Conservation (phyloP, 64 coral and sea anemone genomes). For the Stichodactyla mertensii region DNA sequence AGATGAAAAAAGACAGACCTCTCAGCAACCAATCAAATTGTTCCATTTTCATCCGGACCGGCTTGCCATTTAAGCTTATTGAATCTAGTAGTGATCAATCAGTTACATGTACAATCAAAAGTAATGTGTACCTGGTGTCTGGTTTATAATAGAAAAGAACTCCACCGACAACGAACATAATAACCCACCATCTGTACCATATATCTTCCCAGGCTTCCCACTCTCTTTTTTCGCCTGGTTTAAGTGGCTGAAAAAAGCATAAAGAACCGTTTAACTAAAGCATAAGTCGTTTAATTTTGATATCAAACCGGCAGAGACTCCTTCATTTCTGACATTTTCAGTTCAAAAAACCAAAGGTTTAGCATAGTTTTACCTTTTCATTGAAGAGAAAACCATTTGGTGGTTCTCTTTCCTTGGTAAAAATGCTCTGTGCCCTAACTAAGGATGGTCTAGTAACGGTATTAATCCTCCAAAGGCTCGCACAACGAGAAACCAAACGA, state of each 20-base stretch:
- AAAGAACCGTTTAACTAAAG: background rate
- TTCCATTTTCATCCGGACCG: no score
- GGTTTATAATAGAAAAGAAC: slow-evolving; percentile 85
- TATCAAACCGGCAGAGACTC: background rate
- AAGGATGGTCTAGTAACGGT: background rate
- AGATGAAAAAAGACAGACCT: no score
- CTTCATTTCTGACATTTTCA: background rate
- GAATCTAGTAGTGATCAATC: background rate
- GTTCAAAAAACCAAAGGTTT: background rate
- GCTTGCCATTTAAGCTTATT: background rate
- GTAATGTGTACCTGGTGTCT: slow-evolving; percentile 52
- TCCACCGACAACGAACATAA: slow-evolving; percentile 71
- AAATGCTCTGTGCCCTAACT: slow-evolving; percentile 52
- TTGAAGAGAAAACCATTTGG: slow-evolving; percentile 91
- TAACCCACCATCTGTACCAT: slow-evolving; percentile 88
- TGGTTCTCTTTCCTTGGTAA: slow-evolving; percentile 74
- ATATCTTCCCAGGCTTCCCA: slow-evolving; percentile 88
- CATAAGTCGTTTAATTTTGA: background rate
- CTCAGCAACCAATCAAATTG: no score
- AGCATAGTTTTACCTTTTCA: slow-evolving; percentile 62
- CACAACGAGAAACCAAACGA: slow-evolving; percentile 11
- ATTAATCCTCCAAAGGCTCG: slow-evolving; percentile 36
- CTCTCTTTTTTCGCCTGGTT: slow-evolving; percentile 79
- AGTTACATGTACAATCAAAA: background rate
- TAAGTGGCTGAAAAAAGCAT: slow-evolving; percentile 49